phyloP scores from a whole-genome alignment of 1,140 invertebrate genomes.

The Drosophila sechellia region DNA sequence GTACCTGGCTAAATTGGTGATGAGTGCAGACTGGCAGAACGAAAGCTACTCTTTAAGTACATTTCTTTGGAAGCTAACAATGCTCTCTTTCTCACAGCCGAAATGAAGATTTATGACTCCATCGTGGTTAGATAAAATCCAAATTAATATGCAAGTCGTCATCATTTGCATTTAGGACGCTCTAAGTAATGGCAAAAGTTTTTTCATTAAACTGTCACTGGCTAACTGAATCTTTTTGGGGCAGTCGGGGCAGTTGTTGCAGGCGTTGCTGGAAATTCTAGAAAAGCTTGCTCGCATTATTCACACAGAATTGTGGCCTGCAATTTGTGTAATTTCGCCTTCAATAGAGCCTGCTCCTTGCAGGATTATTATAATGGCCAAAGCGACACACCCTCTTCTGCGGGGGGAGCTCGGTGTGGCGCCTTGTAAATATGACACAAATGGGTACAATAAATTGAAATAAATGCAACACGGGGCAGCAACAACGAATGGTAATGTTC shows the following conservation, averaged over 20 bases:
- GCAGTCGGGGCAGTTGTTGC: constrained; percentile 10
- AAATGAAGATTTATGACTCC: constrained; percentile 60
- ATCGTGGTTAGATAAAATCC: constrained; percentile 38
- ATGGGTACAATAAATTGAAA: constrained; percentile 58
- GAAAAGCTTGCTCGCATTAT: no score
- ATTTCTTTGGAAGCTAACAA: constrained; percentile 11
- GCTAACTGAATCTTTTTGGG: constrained; percentile 45
- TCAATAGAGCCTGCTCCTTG: constrained; percentile 13
- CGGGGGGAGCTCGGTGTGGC: neutral
- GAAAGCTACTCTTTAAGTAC: constrained; percentile 4
- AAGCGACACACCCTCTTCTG: constrained; percentile 4
- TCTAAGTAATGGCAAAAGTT: constrained; percentile 69
- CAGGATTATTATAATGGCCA: constrained; percentile 32
- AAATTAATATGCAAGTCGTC: constrained; percentile 67
- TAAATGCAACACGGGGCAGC: constrained; percentile 41
- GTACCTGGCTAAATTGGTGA: neutral
- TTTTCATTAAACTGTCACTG: constrained; percentile 56
- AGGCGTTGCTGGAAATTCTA: constrained; percentile 16
- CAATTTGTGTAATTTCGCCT: constrained; percentile 44
- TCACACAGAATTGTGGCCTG: constrained; percentile 29
- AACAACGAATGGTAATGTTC: constrained; percentile 39
- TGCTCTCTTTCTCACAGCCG: neutral
- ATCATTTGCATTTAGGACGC: constrained; percentile 69
- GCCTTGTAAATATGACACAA: constrained; percentile 64
- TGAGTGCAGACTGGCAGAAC: neutral